Base-by-base conservation (phyloP, 2,888 invertebrate genomes). In the Limnephilus rhombicus region DNA sequence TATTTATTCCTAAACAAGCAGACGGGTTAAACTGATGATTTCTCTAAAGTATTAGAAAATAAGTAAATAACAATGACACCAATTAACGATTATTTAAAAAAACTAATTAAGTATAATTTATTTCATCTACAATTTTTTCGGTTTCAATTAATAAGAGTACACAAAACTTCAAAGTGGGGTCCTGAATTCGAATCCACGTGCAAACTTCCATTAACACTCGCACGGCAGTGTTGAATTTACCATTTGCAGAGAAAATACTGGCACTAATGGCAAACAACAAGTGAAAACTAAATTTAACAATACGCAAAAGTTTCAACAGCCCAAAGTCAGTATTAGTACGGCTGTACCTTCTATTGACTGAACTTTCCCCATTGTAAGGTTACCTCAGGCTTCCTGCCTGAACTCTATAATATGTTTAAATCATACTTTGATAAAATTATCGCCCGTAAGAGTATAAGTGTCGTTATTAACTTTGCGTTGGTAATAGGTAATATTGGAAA, bases 251-350 rank as follows among this genome's bases (percentile, higher is more conserved):
- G 41, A 86, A 68, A 68, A 68, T 68, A 68, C 68, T n/a, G 9
- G 24, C 41, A 4, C 49, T 88, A 88, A 88, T 88, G 68, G 88
- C 88, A 68, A 88, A 88, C 68, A 88, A 49, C 31, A 68, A 88
- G 68, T 88, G 53, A 88, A 88, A 88, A 88, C 88, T 88, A 88
- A 34, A 88, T 88, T 88, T 68, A 88, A 88, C 88, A 88, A 88
- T 80, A 88, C 88, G 88, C 88, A 18, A 88, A 88, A 88, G 88
- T 88, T 88, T 88, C 29, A 88, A 88, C 88, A 80, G 34, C 88
- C 85, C 68, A 88, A 88, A 88, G 88, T 88, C 88, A 68, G 34
- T 88, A 88, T 68, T 68, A 68, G 68, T 68, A 68, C 68, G 68
- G 24, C 68, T 24, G 68, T 24, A 68, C 68, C 68, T 68, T 68